Conservation (phyloP, 1,140 invertebrate genomes). For the Adelges cooleyi region DNA sequence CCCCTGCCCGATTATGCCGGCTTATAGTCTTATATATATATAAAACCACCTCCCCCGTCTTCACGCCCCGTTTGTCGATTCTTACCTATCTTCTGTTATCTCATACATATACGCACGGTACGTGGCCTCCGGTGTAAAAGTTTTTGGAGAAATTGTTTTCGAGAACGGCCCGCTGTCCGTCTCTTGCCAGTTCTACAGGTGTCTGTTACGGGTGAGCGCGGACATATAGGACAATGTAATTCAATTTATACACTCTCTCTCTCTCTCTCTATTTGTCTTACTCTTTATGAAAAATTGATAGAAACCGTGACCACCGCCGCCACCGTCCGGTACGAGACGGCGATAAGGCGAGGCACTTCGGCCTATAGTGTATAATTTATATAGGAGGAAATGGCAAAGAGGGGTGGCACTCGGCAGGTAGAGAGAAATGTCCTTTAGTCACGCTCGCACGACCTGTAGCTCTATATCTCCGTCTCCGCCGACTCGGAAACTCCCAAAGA, state of each 20-base stretch:
- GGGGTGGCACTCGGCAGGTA: no score
- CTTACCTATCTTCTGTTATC: not conserved
- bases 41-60: not conserved
- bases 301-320: not conserved
- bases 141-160: conserved; percentile 7
- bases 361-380: no score
- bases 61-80: not conserved
- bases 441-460: not conserved
- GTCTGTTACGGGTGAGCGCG: not conserved
- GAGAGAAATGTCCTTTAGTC: not conserved
- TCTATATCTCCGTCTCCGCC: not conserved
- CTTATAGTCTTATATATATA: no score
- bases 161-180: not conserved
- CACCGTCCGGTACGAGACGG: no score
- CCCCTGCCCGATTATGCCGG: not conserved
- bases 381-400: no score
- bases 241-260: conserved; percentile 6
- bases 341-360: no score
- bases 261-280: no score
- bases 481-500: no score
- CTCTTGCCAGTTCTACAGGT: not conserved
- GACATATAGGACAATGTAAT: not conserved
- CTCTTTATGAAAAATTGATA: not conserved
- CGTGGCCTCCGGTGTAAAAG: not conserved
- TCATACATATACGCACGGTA: not conserved